phyloP scores from a whole-genome alignment of 2,113 vertebrate species.

The Larimichthys polyactis region DNA sequence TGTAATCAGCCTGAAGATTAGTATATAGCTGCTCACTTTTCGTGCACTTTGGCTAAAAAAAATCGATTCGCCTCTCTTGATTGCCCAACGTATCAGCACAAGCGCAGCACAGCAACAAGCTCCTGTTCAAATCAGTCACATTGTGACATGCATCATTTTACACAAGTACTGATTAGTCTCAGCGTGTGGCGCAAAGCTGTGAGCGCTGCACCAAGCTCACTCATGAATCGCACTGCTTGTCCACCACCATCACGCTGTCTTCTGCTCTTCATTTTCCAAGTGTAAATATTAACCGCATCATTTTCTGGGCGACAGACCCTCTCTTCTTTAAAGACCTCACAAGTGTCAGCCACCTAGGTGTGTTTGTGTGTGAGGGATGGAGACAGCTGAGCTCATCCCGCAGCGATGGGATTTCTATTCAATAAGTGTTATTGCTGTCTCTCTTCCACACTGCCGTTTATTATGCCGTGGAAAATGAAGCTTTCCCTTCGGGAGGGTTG shows the following conservation, averaged over 20 bases:
- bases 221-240: not conserved
- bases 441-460: conserved; percentile 60
- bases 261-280: not conserved
- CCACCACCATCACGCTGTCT: not conserved
- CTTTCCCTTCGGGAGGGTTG: conserved; percentile 57
- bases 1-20: not conserved
- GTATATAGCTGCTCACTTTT: not conserved
- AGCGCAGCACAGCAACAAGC: not conserved
- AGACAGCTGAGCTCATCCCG: conserved; percentile 47
- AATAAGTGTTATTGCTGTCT: conserved; percentile 64
- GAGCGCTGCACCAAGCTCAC: not conserved
- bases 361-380: not conserved
- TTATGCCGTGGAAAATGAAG: conserved; percentile 67
- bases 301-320: not conserved
- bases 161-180: conserved; percentile 16
- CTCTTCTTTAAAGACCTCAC: conserved; percentile 5
- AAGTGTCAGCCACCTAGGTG: conserved; percentile 6
- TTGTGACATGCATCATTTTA: conserved; percentile 3
- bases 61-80: conserved; percentile 29
- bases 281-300: conserved; percentile 14
- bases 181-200: not conserved
- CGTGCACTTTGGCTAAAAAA: not conserved
- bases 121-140: not conserved
- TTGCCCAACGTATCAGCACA: not conserved
- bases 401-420: conserved; percentile 60